Conservation (phyloP, 2,888 invertebrate species). For the Notocelia uddmanniana region DNA sequence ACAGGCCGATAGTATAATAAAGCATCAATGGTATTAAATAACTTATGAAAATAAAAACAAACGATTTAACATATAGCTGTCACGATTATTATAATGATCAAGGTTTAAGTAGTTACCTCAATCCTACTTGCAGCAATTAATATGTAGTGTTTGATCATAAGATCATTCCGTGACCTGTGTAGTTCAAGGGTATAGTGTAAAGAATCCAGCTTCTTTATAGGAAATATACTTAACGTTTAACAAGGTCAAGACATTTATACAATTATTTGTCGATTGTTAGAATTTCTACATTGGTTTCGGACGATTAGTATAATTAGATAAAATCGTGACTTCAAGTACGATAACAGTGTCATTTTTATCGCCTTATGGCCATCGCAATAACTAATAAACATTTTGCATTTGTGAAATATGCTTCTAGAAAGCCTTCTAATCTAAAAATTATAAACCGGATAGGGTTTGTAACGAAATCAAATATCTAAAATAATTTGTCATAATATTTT, state of each 20-base stretch:
- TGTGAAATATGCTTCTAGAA: no score
- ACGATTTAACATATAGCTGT: neutral
- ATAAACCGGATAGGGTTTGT: no score
- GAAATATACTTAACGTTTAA: neutral
- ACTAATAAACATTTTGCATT: no score
- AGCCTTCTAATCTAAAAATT: no score
- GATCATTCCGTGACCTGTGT: constrained; percentile 40
- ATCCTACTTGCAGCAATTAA: neutral
- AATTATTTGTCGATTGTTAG: constrained; percentile 9
- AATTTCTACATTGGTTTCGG: neutral
- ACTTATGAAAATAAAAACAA: neutral
- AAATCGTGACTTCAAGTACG: neutral
- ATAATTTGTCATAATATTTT: no score
- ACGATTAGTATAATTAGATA: neutral
- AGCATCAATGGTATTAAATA: neutral
- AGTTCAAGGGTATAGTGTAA: constrained; percentile 26
- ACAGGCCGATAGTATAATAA: no score
- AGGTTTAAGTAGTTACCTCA: neutral
- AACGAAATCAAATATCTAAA: no score
- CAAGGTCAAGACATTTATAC: constrained; percentile 17
- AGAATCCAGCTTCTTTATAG: constrained; percentile 20
- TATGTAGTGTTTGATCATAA: constrained; percentile 17
- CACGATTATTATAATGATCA: neutral
- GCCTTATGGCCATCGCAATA: no score
- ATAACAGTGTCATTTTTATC: no score